Evolutionary conservation across 2,888 invertebrate species (phyloP).

Genomic region (Invenusta paracnida): DNA sequence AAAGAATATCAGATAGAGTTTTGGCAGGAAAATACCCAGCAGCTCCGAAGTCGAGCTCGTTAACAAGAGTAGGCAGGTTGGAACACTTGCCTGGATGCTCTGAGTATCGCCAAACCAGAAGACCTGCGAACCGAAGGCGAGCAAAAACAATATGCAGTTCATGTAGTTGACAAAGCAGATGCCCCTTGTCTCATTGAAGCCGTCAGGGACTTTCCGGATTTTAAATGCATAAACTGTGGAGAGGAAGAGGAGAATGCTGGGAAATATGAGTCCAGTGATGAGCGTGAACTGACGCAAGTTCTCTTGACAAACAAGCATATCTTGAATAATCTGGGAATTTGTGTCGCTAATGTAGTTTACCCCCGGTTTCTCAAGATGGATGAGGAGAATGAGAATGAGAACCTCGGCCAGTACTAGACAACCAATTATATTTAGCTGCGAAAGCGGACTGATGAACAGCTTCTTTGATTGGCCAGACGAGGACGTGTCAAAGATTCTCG

Average conservation of each 20-base stretch:
- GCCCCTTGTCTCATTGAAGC: conserved; percentile 54
- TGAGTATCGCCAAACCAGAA: neutral
- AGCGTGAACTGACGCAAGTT: conserved; percentile 33
- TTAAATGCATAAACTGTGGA: conserved; percentile 52
- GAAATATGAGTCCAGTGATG: conserved; percentile 36
- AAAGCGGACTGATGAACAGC: conserved; percentile 41
- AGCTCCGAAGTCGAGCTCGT: conserved; percentile 50
- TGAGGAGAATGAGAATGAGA: conserved; percentile 28
- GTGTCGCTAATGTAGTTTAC: neutral
- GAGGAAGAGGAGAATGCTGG: conserved; percentile 48
- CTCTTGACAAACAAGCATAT: neutral
- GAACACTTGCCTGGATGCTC: neutral
- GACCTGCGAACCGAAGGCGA: neutral
- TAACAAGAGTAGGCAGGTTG: conserved; percentile 48
- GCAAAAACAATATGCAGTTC: conserved; percentile 39
- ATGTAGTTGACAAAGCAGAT: conserved; percentile 49
- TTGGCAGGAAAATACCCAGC: conserved; percentile 51
- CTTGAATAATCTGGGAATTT: neutral
- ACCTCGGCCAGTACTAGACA: conserved; percentile 31
- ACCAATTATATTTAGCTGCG: conserved; percentile 40
- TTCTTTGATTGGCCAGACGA: conserved; percentile 19
- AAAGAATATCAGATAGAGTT: conserved; percentile 63
- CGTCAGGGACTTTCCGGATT: conserved; percentile 53
- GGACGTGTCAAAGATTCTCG: conserved; percentile 51
- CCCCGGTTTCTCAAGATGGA: neutral